Evolutionary conservation across 2,113 vertebrate genomes (phyloP).

Genomic region (Neolamprologus toae): DNA sequence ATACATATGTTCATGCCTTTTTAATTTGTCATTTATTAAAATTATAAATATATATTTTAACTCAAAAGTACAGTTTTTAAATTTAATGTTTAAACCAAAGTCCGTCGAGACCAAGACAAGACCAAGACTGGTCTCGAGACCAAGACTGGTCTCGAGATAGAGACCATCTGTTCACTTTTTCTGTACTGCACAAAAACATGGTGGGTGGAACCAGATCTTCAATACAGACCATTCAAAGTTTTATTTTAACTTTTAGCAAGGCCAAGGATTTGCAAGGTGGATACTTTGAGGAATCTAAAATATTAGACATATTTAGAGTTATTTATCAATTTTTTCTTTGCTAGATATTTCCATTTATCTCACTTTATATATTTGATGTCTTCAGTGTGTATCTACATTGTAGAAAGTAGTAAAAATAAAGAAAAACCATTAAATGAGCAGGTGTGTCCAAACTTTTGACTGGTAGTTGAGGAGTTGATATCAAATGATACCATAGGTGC

Average conservation of each 20-base stretch:
- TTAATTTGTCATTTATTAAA: background rate
- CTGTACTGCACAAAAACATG: background rate
- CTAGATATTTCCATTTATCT: background rate
- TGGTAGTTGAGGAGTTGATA: background rate
- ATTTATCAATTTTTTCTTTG: background rate
- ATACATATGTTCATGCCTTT: too few relatives aligned
- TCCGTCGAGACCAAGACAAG: background rate
- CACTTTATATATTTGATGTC: background rate
- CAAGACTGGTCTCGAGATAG: too few relatives aligned
- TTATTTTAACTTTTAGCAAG: background rate
- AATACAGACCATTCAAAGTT: background rate
- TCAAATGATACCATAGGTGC: background rate
- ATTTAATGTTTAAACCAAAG: background rate
- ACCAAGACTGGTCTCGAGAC: too few relatives aligned
- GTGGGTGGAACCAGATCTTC: background rate
- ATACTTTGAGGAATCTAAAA: background rate
- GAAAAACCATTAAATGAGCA: fast-evolving
- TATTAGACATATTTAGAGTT: background rate
- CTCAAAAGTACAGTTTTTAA: background rate
- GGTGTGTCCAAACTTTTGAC: background rate
- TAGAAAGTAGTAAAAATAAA: background rate
- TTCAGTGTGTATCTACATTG: background rate
- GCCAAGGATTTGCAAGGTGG: background rate
- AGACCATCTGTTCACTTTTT: background rate
- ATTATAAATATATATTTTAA: background rate